Conservation (phyloP, 1,140 invertebrate species). For the Ericerus pela region DNA sequence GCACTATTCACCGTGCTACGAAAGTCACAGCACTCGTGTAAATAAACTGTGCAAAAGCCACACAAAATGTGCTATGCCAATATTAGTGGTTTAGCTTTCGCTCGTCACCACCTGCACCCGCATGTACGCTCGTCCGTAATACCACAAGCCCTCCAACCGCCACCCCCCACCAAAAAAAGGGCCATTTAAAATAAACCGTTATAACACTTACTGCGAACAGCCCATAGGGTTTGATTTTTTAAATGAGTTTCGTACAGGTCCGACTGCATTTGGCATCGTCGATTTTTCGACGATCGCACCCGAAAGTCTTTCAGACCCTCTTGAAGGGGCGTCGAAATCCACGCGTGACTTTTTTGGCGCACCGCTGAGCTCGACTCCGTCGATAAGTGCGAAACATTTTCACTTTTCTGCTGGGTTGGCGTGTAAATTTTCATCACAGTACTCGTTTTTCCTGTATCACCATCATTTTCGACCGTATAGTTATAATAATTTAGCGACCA, state of each 20-base stretch:
- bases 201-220: slow-evolving; percentile 17
- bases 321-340: slow-evolving; percentile 12
- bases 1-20: too few species aligned
- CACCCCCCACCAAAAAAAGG: too few species aligned
- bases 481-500: too few species aligned
- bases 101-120: too few species aligned
- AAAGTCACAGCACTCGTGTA: too few species aligned
- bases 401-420: not conserved
- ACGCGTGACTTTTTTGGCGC: not conserved
- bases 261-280: slow-evolving; percentile 1
- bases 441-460: not conserved
- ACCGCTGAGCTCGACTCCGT: not conserved
- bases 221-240: slow-evolving; percentile 19
- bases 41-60: too few species aligned
- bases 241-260: slow-evolving; percentile 12
- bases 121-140: too few species aligned
- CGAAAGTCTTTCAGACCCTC: slow-evolving; percentile 8
- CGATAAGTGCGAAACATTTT: not conserved
- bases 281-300: not conserved
- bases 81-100: too few species aligned
- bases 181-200: not conserved
- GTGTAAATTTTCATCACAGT: not conserved
- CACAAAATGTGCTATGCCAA: too few species aligned
- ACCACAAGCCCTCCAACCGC: too few species aligned
- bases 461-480: too few species aligned